phyloP scores from a whole-genome alignment of 2,888 invertebrate species.

The Folsomia candida region DNA sequence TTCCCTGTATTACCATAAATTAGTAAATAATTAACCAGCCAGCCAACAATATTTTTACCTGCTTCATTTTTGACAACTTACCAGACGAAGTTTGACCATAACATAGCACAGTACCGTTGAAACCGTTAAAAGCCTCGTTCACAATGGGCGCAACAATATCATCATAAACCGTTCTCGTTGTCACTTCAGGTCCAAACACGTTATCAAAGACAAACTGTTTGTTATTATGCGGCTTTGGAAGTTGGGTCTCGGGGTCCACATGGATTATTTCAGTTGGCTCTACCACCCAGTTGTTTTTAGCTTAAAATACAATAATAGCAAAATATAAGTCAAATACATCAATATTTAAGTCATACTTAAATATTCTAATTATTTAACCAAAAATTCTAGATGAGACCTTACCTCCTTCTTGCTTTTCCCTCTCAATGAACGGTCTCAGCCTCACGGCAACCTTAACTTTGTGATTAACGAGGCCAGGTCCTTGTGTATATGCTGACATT shows the following conservation, averaged over 20 bases:
- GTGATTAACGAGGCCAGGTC: conserved; percentile 48
- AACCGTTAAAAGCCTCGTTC: conserved; percentile 67
- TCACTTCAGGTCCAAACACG: conserved; percentile 64
- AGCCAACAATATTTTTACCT: neutral
- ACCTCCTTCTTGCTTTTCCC: conserved; percentile 59
- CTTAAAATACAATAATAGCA: conserved; percentile 15
- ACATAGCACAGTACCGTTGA: conserved; percentile 85
- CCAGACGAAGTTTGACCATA: conserved; percentile 91
- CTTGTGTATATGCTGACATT: no score
- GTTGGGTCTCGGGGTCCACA: neutral
- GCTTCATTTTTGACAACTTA: conserved; percentile 45
- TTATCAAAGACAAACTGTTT: conserved; percentile 62
- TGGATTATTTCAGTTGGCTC: neutral
- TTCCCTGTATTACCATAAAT: conserved; percentile 57
- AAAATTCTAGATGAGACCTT: neutral
- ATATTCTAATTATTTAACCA: neutral
- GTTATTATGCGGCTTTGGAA: conserved; percentile 14
- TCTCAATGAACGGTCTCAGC: conserved; percentile 66
- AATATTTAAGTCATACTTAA: neutral
- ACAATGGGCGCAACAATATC: conserved; percentile 70
- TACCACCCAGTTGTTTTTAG: conserved; percentile 7
- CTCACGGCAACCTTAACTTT: conserved; percentile 75
- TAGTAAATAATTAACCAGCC: neutral
- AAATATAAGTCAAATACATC: neutral
- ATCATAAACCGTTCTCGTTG: conserved; percentile 66